Percentiles rank a stretch among this genome's conserved stretches.
Evolutionary conservation across 2,888 invertebrate genomes (phyloP).

Genomic region (Drosophila mettleri): DNA sequence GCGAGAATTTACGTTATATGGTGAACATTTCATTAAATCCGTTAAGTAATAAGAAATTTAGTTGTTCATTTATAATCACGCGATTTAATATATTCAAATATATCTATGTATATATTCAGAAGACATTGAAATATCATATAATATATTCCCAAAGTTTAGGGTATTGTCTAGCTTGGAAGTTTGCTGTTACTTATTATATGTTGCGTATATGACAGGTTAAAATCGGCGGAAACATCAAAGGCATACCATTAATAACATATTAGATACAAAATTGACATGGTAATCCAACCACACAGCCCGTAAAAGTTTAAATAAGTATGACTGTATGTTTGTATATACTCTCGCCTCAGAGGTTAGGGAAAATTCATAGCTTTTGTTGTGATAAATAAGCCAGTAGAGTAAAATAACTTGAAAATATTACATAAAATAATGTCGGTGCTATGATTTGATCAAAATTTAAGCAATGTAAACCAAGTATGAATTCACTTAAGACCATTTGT

Average conservation of each 20-base stretch:
- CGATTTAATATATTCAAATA: too few relatives aligned
- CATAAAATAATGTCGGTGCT: conserved; percentile 43
- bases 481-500: conserved; percentile 37
- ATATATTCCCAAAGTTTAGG: too few relatives aligned
- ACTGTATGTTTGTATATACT: conserved; percentile 9
- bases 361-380: conserved; percentile 37
- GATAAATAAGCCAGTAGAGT: conserved; percentile 57
- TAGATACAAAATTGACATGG: conserved; percentile 6
- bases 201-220: neutral
- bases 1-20: too few relatives aligned
- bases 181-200: too few relatives aligned
- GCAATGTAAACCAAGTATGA: conserved; percentile 49
- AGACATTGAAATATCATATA: too few relatives aligned
- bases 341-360: conserved; percentile 14
- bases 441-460: conserved; percentile 46
- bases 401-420: conserved; percentile 51
- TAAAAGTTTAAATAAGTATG: neutral
- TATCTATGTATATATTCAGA: too few relatives aligned
- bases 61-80: too few relatives aligned
- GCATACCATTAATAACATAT: conserved; percentile 2
- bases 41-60: too few relatives aligned
- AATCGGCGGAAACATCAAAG: neutral
- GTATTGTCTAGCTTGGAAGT: too few relatives aligned
- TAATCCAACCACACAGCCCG: neutral
- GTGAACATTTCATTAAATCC: too few relatives aligned